Evolutionary conservation across 2,113 vertebrate genomes (phyloP).

Genomic region (Ammodytes marinus): DNA sequence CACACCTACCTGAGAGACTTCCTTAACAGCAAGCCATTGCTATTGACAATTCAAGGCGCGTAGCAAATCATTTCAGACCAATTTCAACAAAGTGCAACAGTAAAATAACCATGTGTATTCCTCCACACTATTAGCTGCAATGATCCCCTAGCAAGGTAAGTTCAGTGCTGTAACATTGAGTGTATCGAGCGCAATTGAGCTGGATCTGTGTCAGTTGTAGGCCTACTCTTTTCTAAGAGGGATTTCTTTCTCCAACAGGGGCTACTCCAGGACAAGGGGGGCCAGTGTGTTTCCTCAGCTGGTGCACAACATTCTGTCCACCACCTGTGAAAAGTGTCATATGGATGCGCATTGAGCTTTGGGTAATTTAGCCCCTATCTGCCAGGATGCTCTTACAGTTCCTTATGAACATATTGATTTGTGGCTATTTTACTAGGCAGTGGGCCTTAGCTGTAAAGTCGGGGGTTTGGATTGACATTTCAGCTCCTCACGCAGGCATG

Average conservation of each 20-base stretch:
- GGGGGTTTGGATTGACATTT: not conserved
- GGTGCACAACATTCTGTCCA: conserved; percentile 52
- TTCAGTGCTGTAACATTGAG: not conserved
- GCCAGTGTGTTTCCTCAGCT: conserved; percentile 48
- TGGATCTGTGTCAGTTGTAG: not conserved
- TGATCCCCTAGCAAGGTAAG: not conserved
- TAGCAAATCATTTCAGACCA: not conserved
- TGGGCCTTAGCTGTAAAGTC: not conserved
- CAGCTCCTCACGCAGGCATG: not conserved
- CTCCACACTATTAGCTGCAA: not conserved
- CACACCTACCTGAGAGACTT: not conserved
- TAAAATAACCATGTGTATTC: not conserved
- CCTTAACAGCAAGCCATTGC: not conserved
- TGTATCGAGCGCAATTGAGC: not conserved
- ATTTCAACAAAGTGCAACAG: not conserved
- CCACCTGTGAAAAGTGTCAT: conserved; percentile 74
- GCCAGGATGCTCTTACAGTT: conserved; percentile 25
- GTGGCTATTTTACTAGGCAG: conserved; percentile 8
- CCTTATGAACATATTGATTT: conserved; percentile 18
- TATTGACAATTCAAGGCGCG: not conserved
- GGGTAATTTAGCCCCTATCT: conserved; percentile 65
- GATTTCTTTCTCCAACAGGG: not conserved
- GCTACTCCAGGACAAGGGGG: not conserved
- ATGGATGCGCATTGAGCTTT: conserved; percentile 61
- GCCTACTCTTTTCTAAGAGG: not conserved